Evolutionary conservation across 2,797 vertebrate genomes (phyloP).

Genomic region (Clarias pachynema): DNA sequence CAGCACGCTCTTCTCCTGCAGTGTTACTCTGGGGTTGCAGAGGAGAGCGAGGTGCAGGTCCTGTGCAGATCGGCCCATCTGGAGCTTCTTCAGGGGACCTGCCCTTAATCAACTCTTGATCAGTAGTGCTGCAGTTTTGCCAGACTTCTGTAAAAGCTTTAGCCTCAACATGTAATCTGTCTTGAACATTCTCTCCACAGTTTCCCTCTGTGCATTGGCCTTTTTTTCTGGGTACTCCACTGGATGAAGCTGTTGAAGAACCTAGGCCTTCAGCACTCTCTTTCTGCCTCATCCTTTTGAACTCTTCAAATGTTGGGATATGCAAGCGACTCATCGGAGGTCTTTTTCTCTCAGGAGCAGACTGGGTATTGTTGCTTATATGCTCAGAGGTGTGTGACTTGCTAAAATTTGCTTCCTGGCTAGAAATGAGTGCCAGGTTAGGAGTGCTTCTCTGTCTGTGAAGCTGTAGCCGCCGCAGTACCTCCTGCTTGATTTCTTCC

Average conservation of each 20-base stretch:
- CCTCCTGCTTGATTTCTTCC: conserved; percentile 86
- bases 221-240: conserved; percentile 7
- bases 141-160: conserved; percentile 33
- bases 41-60: conserved; percentile 80
- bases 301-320: conserved; percentile 89
- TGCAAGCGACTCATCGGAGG: conserved; percentile 74
- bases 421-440: conserved; percentile 70
- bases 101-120: conserved; percentile 14
- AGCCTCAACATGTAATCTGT: conserved; percentile 5
- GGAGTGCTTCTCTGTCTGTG: conserved; percentile 85
- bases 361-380: conserved; percentile 55
- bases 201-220: conserved; percentile 25
- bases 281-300: conserved; percentile 85
- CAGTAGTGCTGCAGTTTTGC: conserved; percentile 42
- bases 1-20: conserved; percentile 63
- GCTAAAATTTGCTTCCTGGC: conserved; percentile 61
- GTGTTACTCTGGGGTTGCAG: conserved; percentile 71
- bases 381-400: conserved; percentile 78
- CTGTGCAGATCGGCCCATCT: conserved; percentile 79
- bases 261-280: conserved; percentile 56
- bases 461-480: conserved; percentile 79
- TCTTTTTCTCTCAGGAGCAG: conserved; percentile 64
- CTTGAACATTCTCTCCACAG: conserved; percentile 30
- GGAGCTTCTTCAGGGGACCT: conserved; percentile 34
- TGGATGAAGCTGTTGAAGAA: neutral